Percentiles rank a stretch among this genome's conserved stretches.
These are phyloP conservation scores for Sebastes oblongus DNA, from an alignment of 2,797 vertebrate species.

Conservation along the genomic window DNA sequence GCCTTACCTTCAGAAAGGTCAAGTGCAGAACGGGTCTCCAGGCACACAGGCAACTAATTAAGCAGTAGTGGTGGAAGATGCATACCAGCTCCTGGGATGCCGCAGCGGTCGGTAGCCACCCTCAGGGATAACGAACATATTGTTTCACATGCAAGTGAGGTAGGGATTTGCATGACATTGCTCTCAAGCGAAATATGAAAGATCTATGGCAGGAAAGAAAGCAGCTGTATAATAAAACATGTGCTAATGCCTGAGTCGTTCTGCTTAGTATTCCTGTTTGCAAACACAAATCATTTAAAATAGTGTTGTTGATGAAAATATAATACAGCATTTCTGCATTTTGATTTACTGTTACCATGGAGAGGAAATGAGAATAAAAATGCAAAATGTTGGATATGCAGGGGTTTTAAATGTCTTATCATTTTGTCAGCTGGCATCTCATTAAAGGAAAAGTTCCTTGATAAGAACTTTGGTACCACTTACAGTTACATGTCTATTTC, in stretches of 20 bases:
- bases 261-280: background rate
- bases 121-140: conserved; percentile 60
- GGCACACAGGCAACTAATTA: conserved; percentile 78
- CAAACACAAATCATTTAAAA: background rate
- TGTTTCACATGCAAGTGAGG: conserved; percentile 65
- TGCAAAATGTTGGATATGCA: background rate
- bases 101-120: conserved; percentile 40
- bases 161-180: conserved; percentile 61
- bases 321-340: background rate
- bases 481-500: background rate
- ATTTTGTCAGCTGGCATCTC: background rate
- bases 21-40: conserved; percentile 75
- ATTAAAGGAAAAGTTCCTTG: background rate
- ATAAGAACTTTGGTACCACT: background rate
- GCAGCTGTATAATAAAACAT: background rate
- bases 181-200: conserved; percentile 43
- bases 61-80: conserved; percentile 60
- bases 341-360: background rate
- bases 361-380: background rate
- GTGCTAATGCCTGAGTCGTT: background rate
- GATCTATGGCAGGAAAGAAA: background rate
- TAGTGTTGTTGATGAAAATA: background rate
- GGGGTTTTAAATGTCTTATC: background rate
- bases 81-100: conserved; percentile 62
- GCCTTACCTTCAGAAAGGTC: conserved; percentile 82